Evolutionary conservation across 2,888 invertebrate genomes (phyloP), one percentile per base, ranked within the genome.

Genomic region (Scrobipalpa costella): DNA sequence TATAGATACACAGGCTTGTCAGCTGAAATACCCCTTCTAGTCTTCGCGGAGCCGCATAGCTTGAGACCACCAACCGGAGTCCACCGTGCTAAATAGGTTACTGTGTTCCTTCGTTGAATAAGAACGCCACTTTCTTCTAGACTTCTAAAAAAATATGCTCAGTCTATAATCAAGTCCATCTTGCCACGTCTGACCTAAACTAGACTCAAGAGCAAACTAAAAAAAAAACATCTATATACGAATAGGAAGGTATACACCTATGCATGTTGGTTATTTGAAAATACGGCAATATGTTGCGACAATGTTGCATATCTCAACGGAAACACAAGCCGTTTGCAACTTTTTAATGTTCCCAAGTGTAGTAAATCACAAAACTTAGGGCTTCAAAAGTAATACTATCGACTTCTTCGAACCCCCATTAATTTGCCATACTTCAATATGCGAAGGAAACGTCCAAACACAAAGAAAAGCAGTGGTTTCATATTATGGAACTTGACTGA

Each of bases 371-470:
- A 71, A 78, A 78, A 80, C 83, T 84, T 84, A 84, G 85, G 84
- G 84, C 86, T 88, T 88, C 87, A 86, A 84, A 88, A 89, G 88
- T 88, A 88, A 89, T 15, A 7, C 2, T 86, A 87, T 86, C 83
- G 85, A 85, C 86, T 91, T 91, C 90, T 88, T 87, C 89, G 90
- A 91, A 91, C 83, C 81, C 83, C 71, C 90, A 90, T 91, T 90
- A 90, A 89, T 90, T 83, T 84, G 83, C 85, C 83, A 86, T 87
- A 87, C 84, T 88, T 88, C 86, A 89, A 86, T 84, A 83, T 79
- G 77, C 79, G 78, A 86, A 83, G 88, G 88, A 86, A 87, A 88
- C 80, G 81, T 80, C 78, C 71, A 74, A 73, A 70, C 21, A 52
- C 50, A 27, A 77, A 82, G 80, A 82, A 75, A 73, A 73, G 76